Evolutionary conservation across 2,888 invertebrate species (phyloP), one percentile per base, ranked within the genome.

Genomic region (Orchesella flavescens): DNA sequence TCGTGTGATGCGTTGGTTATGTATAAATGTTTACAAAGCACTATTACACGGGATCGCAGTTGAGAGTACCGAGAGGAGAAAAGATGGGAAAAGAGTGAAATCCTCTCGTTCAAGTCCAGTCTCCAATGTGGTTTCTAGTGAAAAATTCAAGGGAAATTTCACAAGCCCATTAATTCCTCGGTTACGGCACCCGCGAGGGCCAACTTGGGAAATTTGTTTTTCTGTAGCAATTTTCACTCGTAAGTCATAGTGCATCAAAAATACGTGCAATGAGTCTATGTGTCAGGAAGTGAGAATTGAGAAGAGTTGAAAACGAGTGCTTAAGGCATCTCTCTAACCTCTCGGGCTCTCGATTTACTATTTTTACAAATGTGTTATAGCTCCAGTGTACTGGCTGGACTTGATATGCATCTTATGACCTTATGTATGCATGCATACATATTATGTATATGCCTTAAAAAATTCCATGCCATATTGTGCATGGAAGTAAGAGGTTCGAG

Each of bases 71-170:
- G 57, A n/a, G 19, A 57, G 63, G 34, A 63, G 63, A 24, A 13
- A 63, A 23, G 24, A 24, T 34, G 34, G 24, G 34, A 34, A 15
- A 63, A 63, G 63, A 63, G 63, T 63, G 63, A 34, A 63, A 63
- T 63, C 63, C 63, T 63, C 34, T 63, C 63, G 63, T 63, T 63
- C 63, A 63, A 13, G 63, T 63, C 63, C 63, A 63, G 63, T 63
- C 63, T 63, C 63, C 63, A 24, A 63, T 63, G 63, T 63, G 63
- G 63, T 63, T 63, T 63, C 63, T 63, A 63, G 63, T 63, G 63
- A 63, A 63, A 63, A 63, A 63, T 63, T 63, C 63, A 63, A 63
- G 63, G 63, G 63, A 63, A 63, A 63, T 63, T 63, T 63, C 63
- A 63, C 24, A 63, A 63, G 63, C 63, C 63, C 63, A 63, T 63